Evolutionary conservation across 2,888 invertebrate genomes (phyloP).

Genomic region (Sylvicola fuscatus): DNA sequence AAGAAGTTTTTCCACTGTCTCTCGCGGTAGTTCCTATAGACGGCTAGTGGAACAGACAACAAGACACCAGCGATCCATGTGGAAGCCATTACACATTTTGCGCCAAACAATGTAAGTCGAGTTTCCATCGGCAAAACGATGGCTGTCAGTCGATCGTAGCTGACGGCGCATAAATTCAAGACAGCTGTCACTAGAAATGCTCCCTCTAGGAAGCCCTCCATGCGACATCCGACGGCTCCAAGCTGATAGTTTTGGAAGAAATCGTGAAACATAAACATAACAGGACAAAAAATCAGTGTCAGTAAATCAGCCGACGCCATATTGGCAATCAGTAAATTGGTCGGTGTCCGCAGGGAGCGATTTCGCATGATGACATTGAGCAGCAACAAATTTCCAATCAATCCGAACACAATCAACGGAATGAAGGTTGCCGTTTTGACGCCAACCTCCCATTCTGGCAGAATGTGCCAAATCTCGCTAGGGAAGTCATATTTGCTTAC

Average conservation of each 20-base stretch:
- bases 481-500: constrained; percentile 26
- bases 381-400: constrained; percentile 43
- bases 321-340: constrained; percentile 52
- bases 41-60: constrained; percentile 41
- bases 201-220: constrained; percentile 61
- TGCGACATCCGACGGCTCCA: constrained; percentile 49
- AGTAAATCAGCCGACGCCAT: constrained; percentile 51
- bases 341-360: constrained; percentile 41
- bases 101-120: constrained; percentile 39
- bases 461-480: constrained; percentile 42
- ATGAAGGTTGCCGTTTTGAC: constrained; percentile 37
- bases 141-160: constrained; percentile 64
- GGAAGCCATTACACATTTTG: constrained; percentile 38
- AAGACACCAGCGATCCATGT: constrained; percentile 46
- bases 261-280: constrained; percentile 53
- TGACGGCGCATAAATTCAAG: constrained; percentile 54
- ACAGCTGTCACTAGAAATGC: constrained; percentile 54
- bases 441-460: constrained; percentile 35
- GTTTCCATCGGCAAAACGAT: constrained; percentile 54
- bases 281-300: constrained; percentile 46
- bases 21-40: constrained; percentile 41
- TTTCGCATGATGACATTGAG: constrained; percentile 39
- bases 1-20: constrained; percentile 54
- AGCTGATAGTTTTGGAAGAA: constrained; percentile 61
- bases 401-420: constrained; percentile 38